Base-by-base conservation (phyloP, 1,140 invertebrate species). In the Tribolium castaneum region DNA sequence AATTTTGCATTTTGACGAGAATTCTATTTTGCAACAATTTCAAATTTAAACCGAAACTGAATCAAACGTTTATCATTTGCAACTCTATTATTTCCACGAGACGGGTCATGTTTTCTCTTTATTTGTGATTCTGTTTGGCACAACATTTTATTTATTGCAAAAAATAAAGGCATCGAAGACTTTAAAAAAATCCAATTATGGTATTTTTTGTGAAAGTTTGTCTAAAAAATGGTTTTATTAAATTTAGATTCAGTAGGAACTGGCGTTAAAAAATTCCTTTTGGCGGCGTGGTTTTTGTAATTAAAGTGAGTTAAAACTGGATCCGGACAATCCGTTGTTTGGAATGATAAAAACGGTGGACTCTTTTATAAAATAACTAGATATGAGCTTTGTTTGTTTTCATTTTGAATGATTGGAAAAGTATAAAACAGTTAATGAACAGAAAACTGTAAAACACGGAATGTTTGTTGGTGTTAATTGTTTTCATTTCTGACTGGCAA, bases 1-100 rank as follows among this genome's bases (percentile, higher is more conserved):
- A 50, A 25, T 75, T 62, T 72, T 72, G 70, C 70, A 72, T 74
- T 74, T 54, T 54, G 51, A 74, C 50, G 25, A 74, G 6, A 22
- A 66, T 66, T 35, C 25, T 9, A 45, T 45, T 45, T 45, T 45
- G n/a, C 39, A 10, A 10, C 39, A 66, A 35, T 66, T 66, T 66
- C 30, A 30, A 35, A 35, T 66, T 66, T 34, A 66, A 52, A 52
- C 12, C 14, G 13, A 19, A 52, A 52, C 39, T 45, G 39, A 45
- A 45, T 10, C 39, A 45, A n/a, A n/a, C 9, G 9, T 45, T 45
- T 45, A 45, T 4, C 7, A 45, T 45, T 45, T 45, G 7, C 7
- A 45, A 45, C 39, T 45, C n/a, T 45, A 45, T 30, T 30, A 30
- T 30, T 30, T 4, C 25, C 25, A 19, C 4, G 6, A 54, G 19